These are phyloP conservation scores for Steinernema carpocapsae DNA, from an alignment of 2,888 invertebrate species.

Conservation along the genomic window DNA sequence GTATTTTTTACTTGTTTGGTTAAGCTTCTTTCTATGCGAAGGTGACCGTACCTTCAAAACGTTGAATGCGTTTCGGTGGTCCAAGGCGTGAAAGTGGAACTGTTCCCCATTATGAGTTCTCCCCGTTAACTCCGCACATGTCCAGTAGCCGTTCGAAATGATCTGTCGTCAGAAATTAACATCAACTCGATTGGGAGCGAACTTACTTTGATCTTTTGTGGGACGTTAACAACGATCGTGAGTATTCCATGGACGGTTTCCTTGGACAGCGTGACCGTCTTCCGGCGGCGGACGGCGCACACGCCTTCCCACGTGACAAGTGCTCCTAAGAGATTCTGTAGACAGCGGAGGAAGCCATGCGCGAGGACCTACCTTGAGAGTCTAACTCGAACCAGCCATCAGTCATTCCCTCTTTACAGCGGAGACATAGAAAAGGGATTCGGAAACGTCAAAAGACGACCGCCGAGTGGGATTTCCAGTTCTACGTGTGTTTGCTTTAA, in stretches of 20 bases:
- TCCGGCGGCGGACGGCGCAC: not conserved
- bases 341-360: not conserved
- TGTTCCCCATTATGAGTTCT: not conserved
- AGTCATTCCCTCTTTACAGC: not conserved
- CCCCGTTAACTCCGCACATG: slow-evolving; percentile 21
- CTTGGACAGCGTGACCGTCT: not conserved
- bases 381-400: slow-evolving; percentile 24
- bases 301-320: slow-evolving; percentile 21
- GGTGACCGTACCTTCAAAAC: not conserved
- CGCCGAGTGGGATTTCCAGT: not conserved
- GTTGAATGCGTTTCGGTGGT: slow-evolving; percentile 6
- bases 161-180: slow-evolving; percentile 8
- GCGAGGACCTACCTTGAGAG: not conserved
- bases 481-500: slow-evolving; percentile 23
- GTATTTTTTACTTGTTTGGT: too few species aligned
- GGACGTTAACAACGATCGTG: not conserved
- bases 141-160: slow-evolving; percentile 19
- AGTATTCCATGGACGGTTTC: not conserved
- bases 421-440: not conserved
- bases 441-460: not conserved
- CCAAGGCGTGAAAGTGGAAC: slow-evolving; percentile 5
- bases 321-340: not conserved
- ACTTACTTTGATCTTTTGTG: slow-evolving; percentile 5
- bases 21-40: too few species aligned
- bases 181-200: not conserved